These are phyloP conservation scores for Dryocosmus kuriphilus DNA, from an alignment of 2,888 invertebrate genomes.

Conservation along the genomic window DNA sequence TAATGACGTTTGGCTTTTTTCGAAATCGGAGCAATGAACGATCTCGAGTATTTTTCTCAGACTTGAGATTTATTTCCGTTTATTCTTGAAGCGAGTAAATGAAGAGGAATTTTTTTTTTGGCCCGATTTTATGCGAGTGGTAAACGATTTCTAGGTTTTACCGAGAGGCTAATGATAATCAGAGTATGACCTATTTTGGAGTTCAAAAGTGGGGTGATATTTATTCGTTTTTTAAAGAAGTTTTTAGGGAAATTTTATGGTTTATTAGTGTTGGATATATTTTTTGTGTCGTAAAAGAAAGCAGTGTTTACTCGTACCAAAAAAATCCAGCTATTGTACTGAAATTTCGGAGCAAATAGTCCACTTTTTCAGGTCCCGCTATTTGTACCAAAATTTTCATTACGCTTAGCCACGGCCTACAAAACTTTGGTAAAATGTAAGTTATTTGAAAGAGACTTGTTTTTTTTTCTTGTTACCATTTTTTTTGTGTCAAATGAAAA, in stretches of 20 bases:
- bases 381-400: no score
- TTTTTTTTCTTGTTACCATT: no score
- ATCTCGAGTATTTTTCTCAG: neutral
- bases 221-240: neutral
- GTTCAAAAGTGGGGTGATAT: constrained; percentile 15
- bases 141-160: neutral
- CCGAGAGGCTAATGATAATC: neutral
- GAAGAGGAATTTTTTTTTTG: neutral
- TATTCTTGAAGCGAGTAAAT: neutral
- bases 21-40: constrained; percentile 16
- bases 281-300: no score
- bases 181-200: constrained; percentile 29
- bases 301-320: no score
- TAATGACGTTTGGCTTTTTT: constrained; percentile 33
- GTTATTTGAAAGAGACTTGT: no score
- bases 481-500: no score
- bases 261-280: no score
- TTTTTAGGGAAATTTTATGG: neutral
- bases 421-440: no score
- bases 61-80: neutral
- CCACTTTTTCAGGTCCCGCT: no score
- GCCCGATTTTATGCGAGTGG: neutral
- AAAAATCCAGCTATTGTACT: no score
- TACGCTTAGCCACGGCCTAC: no score
- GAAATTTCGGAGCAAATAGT: no score